A percentile compares a stretch with the other conserved stretches of the same genome.
Evolutionary conservation across 2,113 vertebrate species (phyloP).

Genomic region (Peromyscus leucopus): DNA sequence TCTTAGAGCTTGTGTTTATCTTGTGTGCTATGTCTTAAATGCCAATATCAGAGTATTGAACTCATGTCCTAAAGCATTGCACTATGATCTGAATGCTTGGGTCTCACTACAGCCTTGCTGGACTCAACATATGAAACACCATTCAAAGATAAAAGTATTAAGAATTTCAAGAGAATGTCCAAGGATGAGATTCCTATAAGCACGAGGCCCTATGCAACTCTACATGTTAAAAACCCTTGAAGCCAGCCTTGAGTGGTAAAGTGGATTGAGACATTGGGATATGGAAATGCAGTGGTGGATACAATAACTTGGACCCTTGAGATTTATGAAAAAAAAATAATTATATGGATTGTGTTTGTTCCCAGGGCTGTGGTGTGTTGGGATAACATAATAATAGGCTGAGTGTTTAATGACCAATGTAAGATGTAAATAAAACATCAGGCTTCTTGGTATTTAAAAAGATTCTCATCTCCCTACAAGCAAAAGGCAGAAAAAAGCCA

Average conservation of each 20-base stretch:
- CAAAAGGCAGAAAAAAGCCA: neutral
- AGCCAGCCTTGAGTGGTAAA: neutral
- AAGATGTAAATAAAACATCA: neutral
- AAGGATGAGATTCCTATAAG: neutral
- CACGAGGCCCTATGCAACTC: neutral
- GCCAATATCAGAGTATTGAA: constrained; percentile 17
- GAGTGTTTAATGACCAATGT: neutral
- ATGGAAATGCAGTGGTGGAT: neutral
- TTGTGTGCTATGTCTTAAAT: neutral
- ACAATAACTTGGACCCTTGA: neutral
- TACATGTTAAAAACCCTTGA: neutral
- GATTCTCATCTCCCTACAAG: neutral
- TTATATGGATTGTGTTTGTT: neutral
- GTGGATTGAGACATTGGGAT: neutral
- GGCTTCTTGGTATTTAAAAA: neutral
- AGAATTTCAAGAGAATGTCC: neutral
- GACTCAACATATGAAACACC: constrained; percentile 2
- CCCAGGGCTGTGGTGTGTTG: neutral
- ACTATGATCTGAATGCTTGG: neutral
- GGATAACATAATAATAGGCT: neutral
- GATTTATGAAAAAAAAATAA: neutral
- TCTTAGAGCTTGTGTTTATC: constrained; percentile 14
- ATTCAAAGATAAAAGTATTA: constrained; percentile 14
- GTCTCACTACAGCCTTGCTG: neutral
- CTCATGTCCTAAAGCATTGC: neutral